These are phyloP conservation scores for Reticulitermes speratus DNA, from an alignment of 1,140 invertebrate species.

Conservation along the genomic window DNA sequence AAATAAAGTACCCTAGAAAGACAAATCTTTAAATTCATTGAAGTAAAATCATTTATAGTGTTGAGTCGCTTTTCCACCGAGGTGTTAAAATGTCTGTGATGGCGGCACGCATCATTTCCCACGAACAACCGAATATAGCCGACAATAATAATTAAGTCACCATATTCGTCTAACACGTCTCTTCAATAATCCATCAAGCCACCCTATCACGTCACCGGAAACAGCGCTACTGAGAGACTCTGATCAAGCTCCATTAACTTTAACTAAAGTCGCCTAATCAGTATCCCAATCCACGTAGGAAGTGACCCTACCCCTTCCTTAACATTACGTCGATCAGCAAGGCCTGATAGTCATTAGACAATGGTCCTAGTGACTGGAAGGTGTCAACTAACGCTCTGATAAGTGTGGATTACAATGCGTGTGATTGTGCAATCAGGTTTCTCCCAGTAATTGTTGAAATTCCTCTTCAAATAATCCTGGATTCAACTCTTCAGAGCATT, in stretches of 20 bases:
- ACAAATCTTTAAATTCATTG: too few species aligned
- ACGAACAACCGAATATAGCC: not conserved
- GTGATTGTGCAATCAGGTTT: not conserved
- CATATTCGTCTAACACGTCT: constrained; percentile 1
- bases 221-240: not conserved
- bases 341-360: not conserved
- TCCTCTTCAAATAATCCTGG: not conserved
- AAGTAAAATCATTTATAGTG: too few species aligned
- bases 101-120: not conserved
- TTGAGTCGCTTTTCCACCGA: too few species aligned
- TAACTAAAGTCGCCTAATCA: not conserved
- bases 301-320: not conserved
- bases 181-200: not conserved
- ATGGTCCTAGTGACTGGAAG: not conserved
- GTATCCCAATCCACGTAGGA: not conserved
- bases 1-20: too few species aligned
- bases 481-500: not conserved
- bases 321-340: not conserved
- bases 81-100: too few species aligned
- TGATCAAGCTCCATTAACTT: constrained; percentile 12
- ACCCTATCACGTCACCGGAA: not conserved
- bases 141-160: constrained; percentile 5
- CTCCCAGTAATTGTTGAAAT: not conserved
- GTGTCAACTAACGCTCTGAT: not conserved
- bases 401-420: not conserved